A percentile compares a stretch with the other conserved stretches of the same genome.
phyloP scores from a whole-genome alignment of 1,140 invertebrate species.

The Caenorhabditis inopinata region DNA sequence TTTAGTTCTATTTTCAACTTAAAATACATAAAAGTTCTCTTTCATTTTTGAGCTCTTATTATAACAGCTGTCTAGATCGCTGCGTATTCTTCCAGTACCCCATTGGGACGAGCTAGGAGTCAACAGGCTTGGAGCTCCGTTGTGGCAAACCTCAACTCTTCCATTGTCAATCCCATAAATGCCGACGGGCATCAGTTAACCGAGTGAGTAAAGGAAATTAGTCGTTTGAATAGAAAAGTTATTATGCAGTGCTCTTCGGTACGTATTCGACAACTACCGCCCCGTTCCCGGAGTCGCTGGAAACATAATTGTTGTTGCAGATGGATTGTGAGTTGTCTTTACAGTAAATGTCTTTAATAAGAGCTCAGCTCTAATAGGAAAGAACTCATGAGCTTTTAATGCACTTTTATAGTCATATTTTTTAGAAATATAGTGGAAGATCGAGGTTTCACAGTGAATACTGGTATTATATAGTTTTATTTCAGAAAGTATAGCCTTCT shows the following conservation, averaged over 20 bases:
- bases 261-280: background rate
- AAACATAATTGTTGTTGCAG: constrained; percentile 15
- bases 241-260: constrained; percentile 21
- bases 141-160: background rate
- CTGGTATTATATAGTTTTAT: no score
- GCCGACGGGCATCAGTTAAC: background rate
- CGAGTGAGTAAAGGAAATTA: background rate
- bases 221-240: background rate
- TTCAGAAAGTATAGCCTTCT: no score
- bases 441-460: no score
- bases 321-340: constrained; percentile 28
- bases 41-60: no score
- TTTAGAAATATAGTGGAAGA: no score
- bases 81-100: background rate
- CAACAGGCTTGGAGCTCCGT: background rate
- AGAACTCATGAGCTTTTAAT: no score
- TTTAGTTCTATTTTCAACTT: no score
- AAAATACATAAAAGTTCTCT: no score
- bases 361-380: no score
- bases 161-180: constrained; percentile 4
- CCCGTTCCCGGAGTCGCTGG: background rate
- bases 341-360: no score
- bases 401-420: no score
- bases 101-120: background rate
- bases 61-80: background rate